Evolutionary conservation across 2,113 vertebrate genomes (phyloP).

Genomic region (Pipra filicauda): DNA sequence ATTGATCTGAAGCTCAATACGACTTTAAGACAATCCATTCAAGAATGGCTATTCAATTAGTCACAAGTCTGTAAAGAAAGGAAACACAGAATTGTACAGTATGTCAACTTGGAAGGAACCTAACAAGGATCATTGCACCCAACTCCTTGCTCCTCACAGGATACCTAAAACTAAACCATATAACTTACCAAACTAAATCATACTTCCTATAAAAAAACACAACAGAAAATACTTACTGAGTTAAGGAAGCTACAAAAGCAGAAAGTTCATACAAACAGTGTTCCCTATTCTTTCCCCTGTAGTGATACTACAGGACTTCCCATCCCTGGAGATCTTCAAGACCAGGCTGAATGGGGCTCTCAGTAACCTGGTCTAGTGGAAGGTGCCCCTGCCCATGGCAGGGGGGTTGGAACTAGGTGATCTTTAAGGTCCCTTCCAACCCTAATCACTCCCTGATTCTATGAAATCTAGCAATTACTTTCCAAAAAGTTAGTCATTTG

Average conservation of each 20-base stretch:
- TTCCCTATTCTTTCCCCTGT: background rate
- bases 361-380: background rate
- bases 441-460: background rate
- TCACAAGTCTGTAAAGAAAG: background rate
- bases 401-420: background rate
- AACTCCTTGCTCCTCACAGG: background rate
- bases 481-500: background rate
- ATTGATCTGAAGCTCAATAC: background rate
- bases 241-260: background rate
- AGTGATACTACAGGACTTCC: background rate
- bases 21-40: background rate
- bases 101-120: background rate
- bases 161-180: background rate
- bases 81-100: background rate
- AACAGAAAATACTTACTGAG: background rate
- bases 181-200: background rate
- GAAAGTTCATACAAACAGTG: background rate
- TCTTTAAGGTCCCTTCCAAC: background rate
- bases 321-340: background rate
- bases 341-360: background rate
- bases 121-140: rapidly evolving
- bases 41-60: background rate
- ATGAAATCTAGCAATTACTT: background rate
- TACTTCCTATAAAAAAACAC: background rate
- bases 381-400: background rate